Conservation (phyloP, 2,113 vertebrate species). For the Monopterus albus region DNA sequence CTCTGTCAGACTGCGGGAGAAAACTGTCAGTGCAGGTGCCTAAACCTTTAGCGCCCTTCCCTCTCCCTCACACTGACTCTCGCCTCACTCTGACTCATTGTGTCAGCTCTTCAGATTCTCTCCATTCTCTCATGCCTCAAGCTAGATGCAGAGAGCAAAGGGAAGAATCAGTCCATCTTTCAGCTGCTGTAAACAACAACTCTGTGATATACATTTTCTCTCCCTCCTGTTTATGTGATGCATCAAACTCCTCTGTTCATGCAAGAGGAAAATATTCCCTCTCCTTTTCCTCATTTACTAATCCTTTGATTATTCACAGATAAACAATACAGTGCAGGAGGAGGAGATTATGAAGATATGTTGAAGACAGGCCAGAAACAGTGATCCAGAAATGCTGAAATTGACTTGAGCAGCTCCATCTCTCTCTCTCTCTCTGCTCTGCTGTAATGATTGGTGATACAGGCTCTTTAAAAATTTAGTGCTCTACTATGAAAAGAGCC, state of each 20-base stretch:
- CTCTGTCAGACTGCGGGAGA: conserved; percentile 66
- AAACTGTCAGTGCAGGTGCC: conserved; percentile 63
- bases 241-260: conserved; percentile 36
- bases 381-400: conserved; percentile 65
- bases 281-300: conserved; percentile 37
- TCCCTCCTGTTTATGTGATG: conserved; percentile 20
- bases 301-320: conserved; percentile 46
- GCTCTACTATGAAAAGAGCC: conserved; percentile 62
- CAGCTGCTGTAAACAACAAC: conserved; percentile 60
- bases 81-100: conserved; percentile 65
- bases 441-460: conserved; percentile 55
- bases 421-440: conserved; percentile 35
- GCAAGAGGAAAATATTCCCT: not conserved
- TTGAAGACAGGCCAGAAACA: conserved; percentile 56
- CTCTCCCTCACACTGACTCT: conserved; percentile 52
- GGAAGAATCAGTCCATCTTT: conserved; percentile 55
- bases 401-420: conserved; percentile 54
- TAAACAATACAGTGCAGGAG: conserved; percentile 59
- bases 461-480: conserved; percentile 79
- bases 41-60: conserved; percentile 55
- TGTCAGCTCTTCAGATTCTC: conserved; percentile 72
- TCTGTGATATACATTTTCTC: conserved; percentile 37
- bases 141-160: conserved; percentile 52
- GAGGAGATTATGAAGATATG: conserved; percentile 67
- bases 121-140: conserved; percentile 56